Percentiles rank a stretch among this genome's conserved stretches.
Evolutionary conservation across 2,888 invertebrate species (phyloP).

Genomic region (Strigamia crassipes): DNA sequence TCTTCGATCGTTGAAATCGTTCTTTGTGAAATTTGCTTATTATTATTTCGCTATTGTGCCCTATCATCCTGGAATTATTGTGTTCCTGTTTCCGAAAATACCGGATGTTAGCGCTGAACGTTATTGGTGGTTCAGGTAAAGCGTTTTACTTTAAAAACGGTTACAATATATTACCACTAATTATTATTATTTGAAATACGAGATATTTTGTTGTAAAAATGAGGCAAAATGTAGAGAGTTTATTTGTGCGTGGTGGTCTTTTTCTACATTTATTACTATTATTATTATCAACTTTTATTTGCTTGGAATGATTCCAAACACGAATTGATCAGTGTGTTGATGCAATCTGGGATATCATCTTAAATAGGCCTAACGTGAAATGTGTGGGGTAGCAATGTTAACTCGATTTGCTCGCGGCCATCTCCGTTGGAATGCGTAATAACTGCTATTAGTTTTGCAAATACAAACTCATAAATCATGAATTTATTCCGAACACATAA

Average conservation of each 20-base stretch:
- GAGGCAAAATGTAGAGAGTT: no score
- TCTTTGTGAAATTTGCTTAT: slow-evolving; percentile 26
- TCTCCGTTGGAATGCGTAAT: slow-evolving; percentile 3
- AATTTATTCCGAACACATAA: slow-evolving; percentile 30
- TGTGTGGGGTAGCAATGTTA: slow-evolving; percentile 3
- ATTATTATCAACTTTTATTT: background rate
- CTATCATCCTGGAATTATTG: slow-evolving; percentile 17
- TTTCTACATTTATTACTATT: background rate
- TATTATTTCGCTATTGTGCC: slow-evolving; percentile 3
- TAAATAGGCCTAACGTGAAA: slow-evolving; percentile 1
- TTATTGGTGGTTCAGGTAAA: background rate
- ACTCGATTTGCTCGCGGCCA: slow-evolving; percentile 1
- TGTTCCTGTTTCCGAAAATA: slow-evolving; percentile 26
- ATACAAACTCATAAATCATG: slow-evolving; percentile 26
- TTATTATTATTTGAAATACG: no score
- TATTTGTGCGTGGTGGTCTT: no score
- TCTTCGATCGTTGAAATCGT: background rate
- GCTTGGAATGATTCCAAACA: background rate
- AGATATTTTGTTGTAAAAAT: no score
- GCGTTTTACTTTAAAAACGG: no score
- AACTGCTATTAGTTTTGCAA: slow-evolving; percentile 20
- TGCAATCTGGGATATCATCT: background rate
- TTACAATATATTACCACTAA: no score
- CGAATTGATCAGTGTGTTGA: background rate
- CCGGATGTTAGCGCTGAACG: background rate